These are phyloP conservation scores for Sebastes kiyomatsui DNA, from an alignment of 2,797 vertebrate genomes.

Conservation along the genomic window DNA sequence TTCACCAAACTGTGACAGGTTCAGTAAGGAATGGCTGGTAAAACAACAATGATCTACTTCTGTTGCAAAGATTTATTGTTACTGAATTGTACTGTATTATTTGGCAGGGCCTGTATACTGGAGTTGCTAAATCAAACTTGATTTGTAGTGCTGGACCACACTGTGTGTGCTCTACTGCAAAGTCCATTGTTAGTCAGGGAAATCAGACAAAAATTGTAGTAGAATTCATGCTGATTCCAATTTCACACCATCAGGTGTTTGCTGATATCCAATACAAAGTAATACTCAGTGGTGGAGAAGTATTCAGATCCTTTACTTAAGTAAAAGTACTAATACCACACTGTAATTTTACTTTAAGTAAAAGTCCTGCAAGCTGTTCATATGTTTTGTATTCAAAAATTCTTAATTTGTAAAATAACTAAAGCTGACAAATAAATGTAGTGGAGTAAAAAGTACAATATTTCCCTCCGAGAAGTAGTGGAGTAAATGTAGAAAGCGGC, in stretches of 20 bases:
- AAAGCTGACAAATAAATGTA: too few species aligned
- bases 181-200: not conserved
- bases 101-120: not conserved
- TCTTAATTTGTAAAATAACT: too few species aligned
- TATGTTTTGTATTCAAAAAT: too few species aligned
- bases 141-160: not conserved
- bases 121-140: not conserved
- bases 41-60: not conserved
- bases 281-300: not conserved
- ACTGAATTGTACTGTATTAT: not conserved
- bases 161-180: not conserved
- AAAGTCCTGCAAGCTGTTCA: too few species aligned
- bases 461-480: too few species aligned
- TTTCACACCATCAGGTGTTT: not conserved
- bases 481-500: rapidly evolving
- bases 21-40: not conserved
- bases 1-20: not conserved
- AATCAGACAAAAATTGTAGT: not conserved
- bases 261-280: not conserved
- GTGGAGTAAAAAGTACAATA: too few species aligned
- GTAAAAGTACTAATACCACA: too few species aligned
- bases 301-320: too few species aligned
- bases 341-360: too few species aligned
- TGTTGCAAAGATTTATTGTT: not conserved
- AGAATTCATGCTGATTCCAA: not conserved